phyloP scores from a whole-genome alignment of 2,113 vertebrate species.

The Syngnathus scovelli region DNA sequence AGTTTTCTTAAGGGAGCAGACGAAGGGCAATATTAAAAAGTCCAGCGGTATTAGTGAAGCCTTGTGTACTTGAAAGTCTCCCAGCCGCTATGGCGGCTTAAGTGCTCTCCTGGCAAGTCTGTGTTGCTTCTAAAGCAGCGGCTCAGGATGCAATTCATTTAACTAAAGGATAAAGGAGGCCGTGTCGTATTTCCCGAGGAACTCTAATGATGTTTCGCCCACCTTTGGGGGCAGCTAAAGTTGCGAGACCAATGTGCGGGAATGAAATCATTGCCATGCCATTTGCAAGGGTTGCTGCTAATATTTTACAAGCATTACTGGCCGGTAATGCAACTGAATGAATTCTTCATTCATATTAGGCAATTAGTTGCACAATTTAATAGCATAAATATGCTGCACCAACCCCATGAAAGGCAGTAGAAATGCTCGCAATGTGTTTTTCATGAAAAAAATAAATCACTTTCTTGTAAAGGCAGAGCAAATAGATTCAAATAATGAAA shows the following conservation, averaged over 20 bases:
- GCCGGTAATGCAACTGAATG: background rate
- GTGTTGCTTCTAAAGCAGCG: slow-evolving; percentile 61
- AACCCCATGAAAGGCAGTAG: background rate
- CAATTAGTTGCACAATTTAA: background rate
- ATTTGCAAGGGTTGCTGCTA: background rate
- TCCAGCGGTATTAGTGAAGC: slow-evolving; percentile 59
- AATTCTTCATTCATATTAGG: background rate
- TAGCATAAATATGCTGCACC: background rate
- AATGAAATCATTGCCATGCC: background rate
- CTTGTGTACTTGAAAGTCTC: slow-evolving; percentile 56
- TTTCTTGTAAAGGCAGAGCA: background rate
- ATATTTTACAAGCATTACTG: background rate
- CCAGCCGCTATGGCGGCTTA: slow-evolving; percentile 50
- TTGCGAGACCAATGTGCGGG: background rate
- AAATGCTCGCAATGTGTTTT: background rate
- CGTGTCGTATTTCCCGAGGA: background rate
- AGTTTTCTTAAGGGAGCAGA: slow-evolving; percentile 70
- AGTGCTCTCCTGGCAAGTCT: slow-evolving; percentile 72
- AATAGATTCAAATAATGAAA: background rate
- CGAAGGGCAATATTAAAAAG: slow-evolving; percentile 70
- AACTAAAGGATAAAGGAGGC: slow-evolving; percentile 36
- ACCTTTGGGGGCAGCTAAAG: slow-evolving; percentile 1
- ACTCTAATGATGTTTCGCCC: slow-evolving; percentile 28
- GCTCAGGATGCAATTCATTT: slow-evolving; percentile 67
- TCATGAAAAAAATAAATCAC: background rate